Percentiles rank a stretch among this genome's conserved stretches.
Evolutionary conservation across 2,888 invertebrate genomes (phyloP).

Genomic region (Lasius fuliginosus): DNA sequence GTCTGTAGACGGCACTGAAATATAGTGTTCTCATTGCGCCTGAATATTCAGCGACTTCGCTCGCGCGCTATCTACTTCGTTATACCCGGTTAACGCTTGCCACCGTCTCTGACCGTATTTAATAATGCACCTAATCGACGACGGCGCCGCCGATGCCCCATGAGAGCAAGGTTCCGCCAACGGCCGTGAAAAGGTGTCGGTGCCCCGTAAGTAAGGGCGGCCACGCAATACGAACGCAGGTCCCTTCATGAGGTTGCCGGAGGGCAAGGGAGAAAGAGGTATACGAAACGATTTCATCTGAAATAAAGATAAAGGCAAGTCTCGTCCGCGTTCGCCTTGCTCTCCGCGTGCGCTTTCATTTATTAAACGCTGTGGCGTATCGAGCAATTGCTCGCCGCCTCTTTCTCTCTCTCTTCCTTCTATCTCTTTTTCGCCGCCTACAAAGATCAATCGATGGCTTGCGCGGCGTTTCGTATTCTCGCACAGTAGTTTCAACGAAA

Average conservation of each 20-base stretch:
- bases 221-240: conserved; percentile 2
- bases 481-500: neutral
- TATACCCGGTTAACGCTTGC: conserved; percentile 48
- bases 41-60: conserved; percentile 45
- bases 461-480: conserved; percentile 29
- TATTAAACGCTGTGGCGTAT: conserved; percentile 48
- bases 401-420: neutral
- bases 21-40: conserved; percentile 52
- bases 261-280: neutral
- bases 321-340: conserved; percentile 24
- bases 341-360: conserved; percentile 38
- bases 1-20: conserved; percentile 55
- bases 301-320: conserved; percentile 50
- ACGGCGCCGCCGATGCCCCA: conserved; percentile 53
- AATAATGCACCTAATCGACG: conserved; percentile 68
- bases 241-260: conserved; percentile 5
- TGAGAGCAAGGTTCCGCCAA: conserved; percentile 58
- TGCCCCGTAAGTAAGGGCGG: conserved; percentile 41
- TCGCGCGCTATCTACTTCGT: conserved; percentile 52
- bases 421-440: neutral
- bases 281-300: conserved; percentile 19
- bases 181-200: conserved; percentile 71
- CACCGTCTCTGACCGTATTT: conserved; percentile 55
- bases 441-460: conserved; percentile 35
- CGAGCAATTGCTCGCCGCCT: conserved; percentile 27